Conservation (phyloP, 2,797 vertebrate genomes). For the Enteromius radiatus region DNA sequence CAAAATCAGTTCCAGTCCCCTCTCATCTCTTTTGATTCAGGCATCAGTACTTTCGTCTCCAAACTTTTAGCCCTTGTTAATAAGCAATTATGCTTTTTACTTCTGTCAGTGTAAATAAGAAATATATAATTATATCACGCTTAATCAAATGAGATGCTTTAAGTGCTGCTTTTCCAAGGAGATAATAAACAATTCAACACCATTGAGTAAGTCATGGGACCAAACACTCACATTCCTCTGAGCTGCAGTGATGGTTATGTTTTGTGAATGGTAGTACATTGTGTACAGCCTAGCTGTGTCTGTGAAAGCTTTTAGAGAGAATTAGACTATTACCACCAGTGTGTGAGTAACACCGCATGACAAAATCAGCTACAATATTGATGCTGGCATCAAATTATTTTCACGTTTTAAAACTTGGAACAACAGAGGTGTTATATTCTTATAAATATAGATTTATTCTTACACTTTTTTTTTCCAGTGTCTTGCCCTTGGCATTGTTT, state of each 20-base stretch:
- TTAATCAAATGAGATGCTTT: conserved; percentile 33
- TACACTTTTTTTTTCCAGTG: not conserved
- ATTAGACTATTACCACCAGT: conserved; percentile 40
- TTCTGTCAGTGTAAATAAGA: conserved; percentile 1
- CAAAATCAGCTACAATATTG: conserved; percentile 28
- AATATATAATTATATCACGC: conserved; percentile 12
- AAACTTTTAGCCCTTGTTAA: conserved; percentile 29
- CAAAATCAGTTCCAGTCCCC: not conserved
- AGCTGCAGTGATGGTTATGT: conserved; percentile 32
- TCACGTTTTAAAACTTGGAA: conserved; percentile 23
- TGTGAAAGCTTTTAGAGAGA: conserved; percentile 47
- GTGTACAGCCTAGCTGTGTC: conserved; percentile 17
- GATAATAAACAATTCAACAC: conserved; percentile 49
- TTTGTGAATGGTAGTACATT: conserved; percentile 34
- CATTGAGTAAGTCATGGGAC: conserved; percentile 14
- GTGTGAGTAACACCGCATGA: conserved; percentile 39
- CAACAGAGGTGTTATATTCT: conserved; percentile 15
- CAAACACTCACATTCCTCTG: conserved; percentile 17
- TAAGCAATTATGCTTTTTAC: conserved; percentile 26
- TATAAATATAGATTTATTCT: not conserved
- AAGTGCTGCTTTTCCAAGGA: conserved; percentile 27
- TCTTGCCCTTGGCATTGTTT: conserved; percentile 23
- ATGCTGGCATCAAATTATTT: conserved; percentile 28
- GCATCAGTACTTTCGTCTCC: not conserved
- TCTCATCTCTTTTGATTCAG: conserved; percentile 1